Evolutionary conservation across 1,140 invertebrate species (phyloP).

Genomic region (Limonius californicus): DNA sequence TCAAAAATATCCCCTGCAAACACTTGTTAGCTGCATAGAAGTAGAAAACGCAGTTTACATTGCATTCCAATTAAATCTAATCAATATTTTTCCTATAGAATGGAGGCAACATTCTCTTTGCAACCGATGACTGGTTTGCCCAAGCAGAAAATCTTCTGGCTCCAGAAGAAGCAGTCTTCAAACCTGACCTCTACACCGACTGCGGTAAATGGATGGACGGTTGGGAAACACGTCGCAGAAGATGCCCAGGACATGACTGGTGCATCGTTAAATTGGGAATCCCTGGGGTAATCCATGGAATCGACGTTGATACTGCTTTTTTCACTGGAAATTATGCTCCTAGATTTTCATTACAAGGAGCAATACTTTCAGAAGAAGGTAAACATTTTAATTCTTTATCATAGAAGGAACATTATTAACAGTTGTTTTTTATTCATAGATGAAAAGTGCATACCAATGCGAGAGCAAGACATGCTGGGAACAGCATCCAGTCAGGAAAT

Average conservation of each 20-base stretch:
- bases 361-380: slow-evolving; percentile 52
- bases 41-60: too few species aligned
- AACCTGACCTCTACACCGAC: slow-evolving; percentile 58
- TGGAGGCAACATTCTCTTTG: slow-evolving; percentile 59
- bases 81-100: too few species aligned
- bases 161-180: slow-evolving; percentile 55
- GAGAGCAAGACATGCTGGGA: slow-evolving; percentile 46
- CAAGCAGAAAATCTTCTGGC: slow-evolving; percentile 61
- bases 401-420: background rate
- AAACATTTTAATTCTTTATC: slow-evolving; percentile 10
- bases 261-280: slow-evolving; percentile 58
- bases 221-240: slow-evolving; percentile 64
- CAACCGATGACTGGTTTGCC: slow-evolving; percentile 68
- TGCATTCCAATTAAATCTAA: too few species aligned
- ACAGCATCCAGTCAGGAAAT: slow-evolving; percentile 51
- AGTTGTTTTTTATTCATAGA: too few species aligned
- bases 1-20: too few species aligned
- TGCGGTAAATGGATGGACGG: slow-evolving; percentile 72
- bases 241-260: slow-evolving; percentile 63
- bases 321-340: slow-evolving; percentile 67
- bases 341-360: slow-evolving; percentile 62
- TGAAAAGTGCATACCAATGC: background rate
- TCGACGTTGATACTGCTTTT: slow-evolving; percentile 62
- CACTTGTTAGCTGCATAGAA: too few species aligned
- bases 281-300: slow-evolving; percentile 56